These are phyloP conservation scores for Bombylius discolor DNA, from an alignment of 2,888 invertebrate species.

Conservation along the genomic window DNA sequence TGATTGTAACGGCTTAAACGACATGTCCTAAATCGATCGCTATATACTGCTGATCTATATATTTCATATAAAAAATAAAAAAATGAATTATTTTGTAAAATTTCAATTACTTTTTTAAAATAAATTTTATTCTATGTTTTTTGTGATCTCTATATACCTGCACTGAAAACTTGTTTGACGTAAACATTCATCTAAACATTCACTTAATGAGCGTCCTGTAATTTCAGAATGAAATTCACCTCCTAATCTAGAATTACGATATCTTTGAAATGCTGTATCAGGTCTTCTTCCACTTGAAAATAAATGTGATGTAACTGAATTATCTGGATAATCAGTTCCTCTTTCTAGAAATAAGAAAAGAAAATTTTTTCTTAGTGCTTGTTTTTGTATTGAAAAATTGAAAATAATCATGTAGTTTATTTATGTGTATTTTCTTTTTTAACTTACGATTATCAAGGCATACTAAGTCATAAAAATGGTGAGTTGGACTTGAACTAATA, in stretches of 20 bases:
- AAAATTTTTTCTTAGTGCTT: not conserved
- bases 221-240: slow-evolving; percentile 85
- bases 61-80: no score
- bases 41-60: slow-evolving; percentile 68
- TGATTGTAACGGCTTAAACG: slow-evolving; percentile 75
- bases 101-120: no score
- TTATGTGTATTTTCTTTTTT: not conserved
- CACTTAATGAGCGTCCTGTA: slow-evolving; percentile 73
- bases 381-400: no score
- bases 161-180: slow-evolving; percentile 82
- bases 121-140: no score
- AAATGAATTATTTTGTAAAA: no score
- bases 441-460: slow-evolving; percentile 79
- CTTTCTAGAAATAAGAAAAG: slow-evolving; percentile 52
- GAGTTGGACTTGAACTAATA: slow-evolving; percentile 69
- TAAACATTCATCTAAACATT: slow-evolving; percentile 80
- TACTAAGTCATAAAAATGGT: slow-evolving; percentile 79
- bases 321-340: slow-evolving; percentile 79
- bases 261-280: slow-evolving; percentile 72
- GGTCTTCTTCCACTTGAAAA: slow-evolving; percentile 70
- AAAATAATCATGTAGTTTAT: not conserved
- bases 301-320: slow-evolving; percentile 70
- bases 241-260: slow-evolving; percentile 72
- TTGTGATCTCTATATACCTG: slow-evolving; percentile 23
- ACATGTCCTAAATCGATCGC: slow-evolving; percentile 72